Conservation (phyloP, 1,140 invertebrate genomes). For the Temnothorax curvispinosus region DNA sequence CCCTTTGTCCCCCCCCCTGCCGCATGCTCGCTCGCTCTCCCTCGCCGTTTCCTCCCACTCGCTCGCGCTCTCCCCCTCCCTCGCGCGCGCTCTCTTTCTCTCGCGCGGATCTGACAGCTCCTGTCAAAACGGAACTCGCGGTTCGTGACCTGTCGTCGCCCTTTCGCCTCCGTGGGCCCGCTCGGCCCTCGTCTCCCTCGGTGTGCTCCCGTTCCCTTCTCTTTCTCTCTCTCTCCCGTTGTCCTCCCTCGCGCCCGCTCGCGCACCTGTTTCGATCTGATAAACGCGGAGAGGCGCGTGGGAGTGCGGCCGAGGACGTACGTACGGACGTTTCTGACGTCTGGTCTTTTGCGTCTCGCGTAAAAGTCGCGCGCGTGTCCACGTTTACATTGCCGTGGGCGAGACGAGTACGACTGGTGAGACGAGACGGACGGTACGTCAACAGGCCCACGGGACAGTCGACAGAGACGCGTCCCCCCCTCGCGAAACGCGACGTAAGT, state of each 20-base stretch:
- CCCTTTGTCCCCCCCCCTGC: background rate
- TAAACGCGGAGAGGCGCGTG: conserved; percentile 7
- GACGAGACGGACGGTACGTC: no score
- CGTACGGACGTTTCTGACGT: background rate
- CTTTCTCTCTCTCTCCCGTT: background rate
- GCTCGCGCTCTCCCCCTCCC: background rate
- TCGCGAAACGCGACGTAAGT: background rate
- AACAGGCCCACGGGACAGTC: no score
- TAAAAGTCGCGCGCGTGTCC: background rate
- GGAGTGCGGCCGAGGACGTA: background rate
- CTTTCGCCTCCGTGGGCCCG: conserved; percentile 18
- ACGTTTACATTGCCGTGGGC: background rate
- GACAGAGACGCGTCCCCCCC: background rate
- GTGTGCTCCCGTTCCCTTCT: background rate
- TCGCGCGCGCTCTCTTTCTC: background rate
- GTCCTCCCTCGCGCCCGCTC: background rate
- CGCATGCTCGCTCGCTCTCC: no score
- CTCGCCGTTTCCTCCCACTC: background rate
- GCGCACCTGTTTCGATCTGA: conserved; percentile 19
- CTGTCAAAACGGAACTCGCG: conserved; percentile 70
- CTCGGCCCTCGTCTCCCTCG: background rate
- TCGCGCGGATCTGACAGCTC: conserved; percentile 69
- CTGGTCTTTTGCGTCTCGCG: conserved; percentile 14
- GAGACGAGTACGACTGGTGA: no score
- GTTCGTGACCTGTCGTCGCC: conserved; percentile 61